phyloP scores from a whole-genome alignment of 2,888 invertebrate genomes.

The Tetropium fuscum region DNA sequence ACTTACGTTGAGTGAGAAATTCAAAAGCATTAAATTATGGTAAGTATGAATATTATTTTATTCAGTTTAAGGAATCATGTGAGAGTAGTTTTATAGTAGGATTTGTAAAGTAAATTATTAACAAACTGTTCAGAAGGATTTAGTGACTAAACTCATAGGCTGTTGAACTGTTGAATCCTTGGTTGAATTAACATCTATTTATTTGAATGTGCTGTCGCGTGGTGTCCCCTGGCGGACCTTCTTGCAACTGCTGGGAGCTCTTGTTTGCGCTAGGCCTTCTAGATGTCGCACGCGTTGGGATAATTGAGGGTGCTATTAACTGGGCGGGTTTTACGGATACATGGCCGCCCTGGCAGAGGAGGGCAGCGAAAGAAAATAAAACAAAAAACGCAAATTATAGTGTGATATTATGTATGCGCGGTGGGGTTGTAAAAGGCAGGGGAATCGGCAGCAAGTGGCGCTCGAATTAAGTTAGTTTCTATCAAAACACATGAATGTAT shows the following conservation, averaged over 20 bases:
- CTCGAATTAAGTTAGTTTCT: constrained; percentile 67
- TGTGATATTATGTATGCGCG: constrained; percentile 64
- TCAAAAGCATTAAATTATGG: too few species aligned
- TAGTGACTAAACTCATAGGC: too few species aligned
- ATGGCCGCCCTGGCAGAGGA: constrained; percentile 67
- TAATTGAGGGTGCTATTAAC: constrained; percentile 67
- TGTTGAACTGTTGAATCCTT: too few species aligned
- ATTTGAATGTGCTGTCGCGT: constrained; percentile 38
- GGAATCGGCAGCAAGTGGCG: constrained; percentile 62
- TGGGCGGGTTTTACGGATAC: constrained; percentile 68
- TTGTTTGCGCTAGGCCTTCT: constrained; percentile 19
- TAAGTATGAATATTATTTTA: too few species aligned
- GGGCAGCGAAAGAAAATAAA: constrained; percentile 65
- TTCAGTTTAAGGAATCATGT: too few species aligned
- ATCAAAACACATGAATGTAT: constrained; percentile 67
- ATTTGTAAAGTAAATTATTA: too few species aligned
- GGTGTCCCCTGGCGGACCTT: constrained; percentile 31
- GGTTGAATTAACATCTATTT: too few species aligned
- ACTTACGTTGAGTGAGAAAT: too few species aligned
- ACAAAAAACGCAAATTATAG: constrained; percentile 66
- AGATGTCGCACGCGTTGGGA: constrained; percentile 55
- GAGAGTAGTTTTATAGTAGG: too few species aligned
- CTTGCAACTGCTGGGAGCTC: background rate
- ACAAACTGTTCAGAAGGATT: too few species aligned
- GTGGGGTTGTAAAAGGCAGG: constrained; percentile 61